Base-by-base conservation (phyloP, 2,113 vertebrate genomes). In the Danionella cerebrum region DNA sequence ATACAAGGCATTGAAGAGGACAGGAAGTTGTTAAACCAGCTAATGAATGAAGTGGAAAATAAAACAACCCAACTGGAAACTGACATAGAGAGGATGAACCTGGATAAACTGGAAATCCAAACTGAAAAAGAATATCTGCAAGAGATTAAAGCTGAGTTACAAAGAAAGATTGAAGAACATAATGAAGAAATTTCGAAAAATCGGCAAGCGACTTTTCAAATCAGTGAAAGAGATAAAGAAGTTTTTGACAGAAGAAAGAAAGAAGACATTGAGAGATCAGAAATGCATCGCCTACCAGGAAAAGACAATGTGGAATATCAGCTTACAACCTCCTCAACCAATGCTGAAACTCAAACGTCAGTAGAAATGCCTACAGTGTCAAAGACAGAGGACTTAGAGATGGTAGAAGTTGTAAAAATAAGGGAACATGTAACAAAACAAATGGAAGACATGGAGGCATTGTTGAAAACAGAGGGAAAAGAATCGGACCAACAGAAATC, bases 291-390 rank as follows among this genome's bases (percentile, higher is more conserved):
- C 5, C 18, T 65, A 18, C 45, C 13, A 53, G 48, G 6, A 53
- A 16, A 33, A 16, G 33, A 31, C 1, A 18, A 33, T 6, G 19
- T 7, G 25, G 36, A 25, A 9, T 24, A 11, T 48, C 16, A n/a
- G 13, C 13, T 31, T 4, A 19, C 31, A 14, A 25, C 16, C 29
- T 48, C 22, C 9, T 36, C 10, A 50, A 27, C 1, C 22, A 33
- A 73, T 58, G 57, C 48, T 67, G 36, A 63, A 60, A 72, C 70
- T 3, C 71, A 68, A 45, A 67, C 47, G 5, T 27, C 13, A 3
- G 27, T 8, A 22, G 16, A 19, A 31, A 21, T 29, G 29, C 24
- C 22, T n/a, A 39, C 3, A 8, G 47, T 21, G 35, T 19, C 21
- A 21, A 52, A 52, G 12, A 25, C n/a, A n/a, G 24, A 52, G 6